A percentile compares a stretch with the other conserved stretches of the same genome.
These are phyloP conservation scores for Meteorus colon DNA, from an alignment of 2,888 invertebrate genomes.

Conservation along the genomic window DNA sequence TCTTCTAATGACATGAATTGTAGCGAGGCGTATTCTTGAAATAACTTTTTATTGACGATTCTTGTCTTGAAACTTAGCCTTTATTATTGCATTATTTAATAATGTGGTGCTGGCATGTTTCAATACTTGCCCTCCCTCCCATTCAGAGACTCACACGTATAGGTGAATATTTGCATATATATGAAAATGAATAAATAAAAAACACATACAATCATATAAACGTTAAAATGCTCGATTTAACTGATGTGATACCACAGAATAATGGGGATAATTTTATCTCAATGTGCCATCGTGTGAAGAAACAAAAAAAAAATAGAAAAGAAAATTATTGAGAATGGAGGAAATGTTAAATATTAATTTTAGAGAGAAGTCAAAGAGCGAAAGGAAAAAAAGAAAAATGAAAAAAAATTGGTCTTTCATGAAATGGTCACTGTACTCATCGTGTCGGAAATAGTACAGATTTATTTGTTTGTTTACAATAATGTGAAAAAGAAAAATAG, in stretches of 20 bases:
- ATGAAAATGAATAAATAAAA: background rate
- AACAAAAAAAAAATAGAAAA: background rate
- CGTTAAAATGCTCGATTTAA: constrained; percentile 34
- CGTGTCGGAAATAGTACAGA: constrained; percentile 39
- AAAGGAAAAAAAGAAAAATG: background rate
- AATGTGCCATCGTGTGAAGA: constrained; percentile 21
- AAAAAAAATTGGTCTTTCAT: constrained; percentile 62
- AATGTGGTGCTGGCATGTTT: constrained; percentile 49
- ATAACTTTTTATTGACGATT: constrained; percentile 39
- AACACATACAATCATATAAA: constrained; percentile 1
- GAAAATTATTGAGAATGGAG: background rate
- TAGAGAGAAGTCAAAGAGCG: constrained; percentile 14
- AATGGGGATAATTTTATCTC: constrained; percentile 62
- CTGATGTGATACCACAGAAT: constrained; percentile 68
- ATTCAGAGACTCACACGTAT: constrained; percentile 12
- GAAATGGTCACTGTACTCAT: constrained; percentile 73
- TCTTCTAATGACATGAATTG: constrained; percentile 57
- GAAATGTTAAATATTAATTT: constrained; percentile 42
- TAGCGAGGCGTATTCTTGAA: constrained; percentile 68
- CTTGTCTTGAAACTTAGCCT: constrained; percentile 19
- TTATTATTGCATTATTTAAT: constrained; percentile 27
- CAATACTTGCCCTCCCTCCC: constrained; percentile 36
- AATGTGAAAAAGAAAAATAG: constrained; percentile 26
- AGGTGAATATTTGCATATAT: background rate
- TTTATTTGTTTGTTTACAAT: constrained; percentile 14